Evolutionary conservation across 1,140 invertebrate species (phyloP), one percentile per base, ranked within the genome.

Genomic region (Drosophila bocqueti): DNA sequence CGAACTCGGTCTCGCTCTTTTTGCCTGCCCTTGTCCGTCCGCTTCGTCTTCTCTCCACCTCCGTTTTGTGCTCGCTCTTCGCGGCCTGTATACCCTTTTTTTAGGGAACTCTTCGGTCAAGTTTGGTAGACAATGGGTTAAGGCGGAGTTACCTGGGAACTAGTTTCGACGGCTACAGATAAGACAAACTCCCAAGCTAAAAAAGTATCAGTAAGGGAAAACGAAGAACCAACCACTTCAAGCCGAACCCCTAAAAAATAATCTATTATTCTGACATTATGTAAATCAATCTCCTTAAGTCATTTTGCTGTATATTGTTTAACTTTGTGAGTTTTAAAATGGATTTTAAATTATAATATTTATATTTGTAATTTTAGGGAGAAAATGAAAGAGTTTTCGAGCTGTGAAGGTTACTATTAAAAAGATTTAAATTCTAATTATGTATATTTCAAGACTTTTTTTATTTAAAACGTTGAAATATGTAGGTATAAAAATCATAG

Each of bases 1-100:
- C 73, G 61, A 76, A 76, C 73, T 59, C 38, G n/a, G 61, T 59
- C 65, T 73, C 42, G 58, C 52, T 68, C 58, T 75, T 64, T 58
- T 52, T 71, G 29, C 21, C 55, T 36, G 45, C 24, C 64, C 57
- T 54, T 69, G 61, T 69, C 46, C 36, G 68, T 65, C 59, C 18
- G 43, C 47, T 69, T 69, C 61, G 63, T 50, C 62, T 69, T 72
- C 38, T 61, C 49, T 74, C 49, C 60, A 50, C 62, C 69, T 62
- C 64, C 45, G 65, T 71, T 72, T 64, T 72, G 46, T 49, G 74
- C 40, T 50, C 47, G 55, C 64, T 61, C 52, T 73, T 72, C 52
- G 66, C 46, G 66, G 29, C 40, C 36, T 26, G 43, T 72, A 59
- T 71, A 60, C 67, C 54, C 67, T 73, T 72, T 73, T 18, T 38